These are phyloP conservation scores for Agrotis puta DNA, from an alignment of 2,888 invertebrate species.

Conservation along the genomic window DNA sequence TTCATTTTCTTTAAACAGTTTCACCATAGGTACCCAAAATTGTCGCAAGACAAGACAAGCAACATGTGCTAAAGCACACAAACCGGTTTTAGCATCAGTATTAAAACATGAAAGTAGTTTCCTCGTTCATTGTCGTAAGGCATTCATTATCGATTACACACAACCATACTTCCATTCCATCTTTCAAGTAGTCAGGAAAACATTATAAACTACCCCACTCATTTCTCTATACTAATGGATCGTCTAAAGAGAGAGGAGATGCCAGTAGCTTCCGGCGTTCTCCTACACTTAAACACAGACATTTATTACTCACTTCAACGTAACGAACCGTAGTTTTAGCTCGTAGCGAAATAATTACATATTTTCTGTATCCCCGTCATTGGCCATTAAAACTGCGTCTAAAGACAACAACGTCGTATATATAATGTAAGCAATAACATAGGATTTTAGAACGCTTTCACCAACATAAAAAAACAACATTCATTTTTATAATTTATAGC, in stretches of 20 bases:
- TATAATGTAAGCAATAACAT: constrained; percentile 45
- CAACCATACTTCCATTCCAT: background rate
- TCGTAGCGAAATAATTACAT: constrained; percentile 43
- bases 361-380: constrained; percentile 27
- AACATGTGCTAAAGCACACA: background rate
- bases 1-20: background rate
- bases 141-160: background rate
- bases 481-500: constrained; percentile 65
- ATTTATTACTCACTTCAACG: constrained; percentile 33
- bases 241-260: constrained; percentile 38
- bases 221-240: constrained; percentile 25
- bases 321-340: constrained; percentile 26
- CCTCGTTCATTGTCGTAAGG: background rate
- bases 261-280: constrained; percentile 39
- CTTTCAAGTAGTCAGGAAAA: background rate
- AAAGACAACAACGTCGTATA: constrained; percentile 39
- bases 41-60: background rate
- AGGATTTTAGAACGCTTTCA: constrained; percentile 64
- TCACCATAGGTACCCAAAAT: background rate
- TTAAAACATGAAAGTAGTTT: background rate
- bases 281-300: constrained; percentile 39
- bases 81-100: background rate
- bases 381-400: constrained; percentile 42
- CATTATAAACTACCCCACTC: constrained; percentile 5
- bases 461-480: constrained; percentile 38